phyloP scores from a whole-genome alignment of 1,140 invertebrate species.

The Lysiphlebus fabarum region DNA sequence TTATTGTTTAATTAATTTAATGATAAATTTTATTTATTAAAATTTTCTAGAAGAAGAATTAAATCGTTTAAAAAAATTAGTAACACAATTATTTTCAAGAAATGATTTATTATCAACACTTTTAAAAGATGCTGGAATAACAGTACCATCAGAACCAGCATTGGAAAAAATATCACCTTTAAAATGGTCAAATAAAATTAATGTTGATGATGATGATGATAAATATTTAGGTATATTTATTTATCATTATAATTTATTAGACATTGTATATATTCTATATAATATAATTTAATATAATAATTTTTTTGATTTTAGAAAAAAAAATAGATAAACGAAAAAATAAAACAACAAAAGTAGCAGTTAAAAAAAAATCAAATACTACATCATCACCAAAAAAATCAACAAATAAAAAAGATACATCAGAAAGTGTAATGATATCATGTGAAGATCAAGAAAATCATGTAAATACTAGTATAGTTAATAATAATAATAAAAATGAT shows the following conservation, averaged over 20 bases:
- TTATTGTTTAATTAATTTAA: slow-evolving; percentile 12
- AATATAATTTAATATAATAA: too few relatives aligned
- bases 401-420: slow-evolving; percentile 27
- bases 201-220: slow-evolving; percentile 45
- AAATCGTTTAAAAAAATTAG: slow-evolving; percentile 46
- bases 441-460: slow-evolving; percentile 53
- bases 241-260: neutral
- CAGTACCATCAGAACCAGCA: slow-evolving; percentile 50
- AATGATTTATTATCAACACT: slow-evolving; percentile 48
- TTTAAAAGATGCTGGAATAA: slow-evolving; percentile 51
- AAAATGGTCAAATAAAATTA: slow-evolving; percentile 55
- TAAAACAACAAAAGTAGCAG: slow-evolving; percentile 33
- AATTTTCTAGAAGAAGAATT: slow-evolving; percentile 51
- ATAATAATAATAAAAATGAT: slow-evolving; percentile 29
- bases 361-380: slow-evolving; percentile 34
- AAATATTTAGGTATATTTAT: slow-evolving; percentile 34
- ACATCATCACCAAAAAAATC: slow-evolving; percentile 33
- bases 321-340: slow-evolving; percentile 35
- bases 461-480: slow-evolving; percentile 37
- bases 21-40: neutral
- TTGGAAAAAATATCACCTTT: slow-evolving; percentile 53
- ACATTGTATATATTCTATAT: too few relatives aligned
- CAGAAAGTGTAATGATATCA: slow-evolving; percentile 29
- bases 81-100: slow-evolving; percentile 46
- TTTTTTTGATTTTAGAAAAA: slow-evolving; percentile 31